phyloP scores from a whole-genome alignment of 2,113 vertebrate species.

The Menura novaehollandiae region DNA sequence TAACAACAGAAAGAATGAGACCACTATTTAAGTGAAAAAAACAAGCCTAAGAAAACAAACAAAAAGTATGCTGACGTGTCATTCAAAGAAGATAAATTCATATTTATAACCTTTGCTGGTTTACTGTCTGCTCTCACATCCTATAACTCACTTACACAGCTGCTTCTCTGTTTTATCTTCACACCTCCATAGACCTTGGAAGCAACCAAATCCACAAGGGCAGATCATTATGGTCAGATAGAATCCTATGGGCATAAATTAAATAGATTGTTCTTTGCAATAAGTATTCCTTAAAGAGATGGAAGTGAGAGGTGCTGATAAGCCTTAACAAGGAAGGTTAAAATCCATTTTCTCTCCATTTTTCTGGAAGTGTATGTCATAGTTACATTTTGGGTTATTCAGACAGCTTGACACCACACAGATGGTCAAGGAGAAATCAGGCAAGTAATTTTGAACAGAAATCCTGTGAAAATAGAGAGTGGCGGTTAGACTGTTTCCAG shows the following conservation, averaged over 20 bases:
- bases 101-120: background rate
- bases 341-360: background rate
- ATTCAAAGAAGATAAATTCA: background rate
- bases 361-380: background rate
- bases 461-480: background rate
- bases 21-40: background rate
- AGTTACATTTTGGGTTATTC: background rate
- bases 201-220: background rate
- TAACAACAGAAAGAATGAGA: background rate
- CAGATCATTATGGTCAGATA: background rate
- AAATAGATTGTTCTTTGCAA: background rate
- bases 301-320: background rate
- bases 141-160: background rate
- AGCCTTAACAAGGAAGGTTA: background rate
- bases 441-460: background rate
- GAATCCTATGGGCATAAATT: background rate
- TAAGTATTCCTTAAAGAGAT: background rate
- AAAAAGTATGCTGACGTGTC: background rate
- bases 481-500: background rate
- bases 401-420: background rate
- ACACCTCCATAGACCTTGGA: background rate
- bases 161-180: background rate
- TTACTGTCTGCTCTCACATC: background rate
- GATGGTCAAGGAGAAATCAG: background rate
- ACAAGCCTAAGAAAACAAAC: background rate